These are phyloP conservation scores for Drosophila anceps DNA, from an alignment of 2,888 invertebrate genomes.

Conservation along the genomic window DNA sequence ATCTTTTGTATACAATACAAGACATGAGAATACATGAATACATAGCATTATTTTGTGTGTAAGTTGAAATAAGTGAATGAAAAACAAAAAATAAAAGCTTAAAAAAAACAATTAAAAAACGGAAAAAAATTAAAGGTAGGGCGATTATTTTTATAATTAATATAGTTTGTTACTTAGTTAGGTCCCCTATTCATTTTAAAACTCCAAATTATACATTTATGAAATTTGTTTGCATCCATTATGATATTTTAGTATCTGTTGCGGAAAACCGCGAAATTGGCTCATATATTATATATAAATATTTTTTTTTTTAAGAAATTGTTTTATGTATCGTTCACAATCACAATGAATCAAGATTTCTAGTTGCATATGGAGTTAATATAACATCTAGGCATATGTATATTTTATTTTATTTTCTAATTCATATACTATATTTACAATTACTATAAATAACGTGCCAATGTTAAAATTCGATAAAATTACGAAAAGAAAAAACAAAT, in stretches of 20 bases:
- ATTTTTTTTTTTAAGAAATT: constrained; percentile 25
- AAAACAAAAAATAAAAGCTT: constrained; percentile 14
- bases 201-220: constrained; percentile 1
- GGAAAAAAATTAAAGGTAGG: background rate
- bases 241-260: constrained; percentile 46
- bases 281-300: constrained; percentile 10
- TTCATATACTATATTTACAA: constrained; percentile 33
- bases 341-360: constrained; percentile 31
- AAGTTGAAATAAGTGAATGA: constrained; percentile 43
- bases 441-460: constrained; percentile 74
- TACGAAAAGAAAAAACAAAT: constrained; percentile 28
- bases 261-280: constrained; percentile 23
- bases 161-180: constrained; percentile 60
- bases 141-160: constrained; percentile 62
- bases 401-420: constrained; percentile 64
- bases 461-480: constrained; percentile 60
- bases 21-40: constrained; percentile 45
- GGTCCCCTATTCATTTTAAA: constrained; percentile 17
- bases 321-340: constrained; percentile 37
- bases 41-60: constrained; percentile 48
- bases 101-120: constrained; percentile 9
- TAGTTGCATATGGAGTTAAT: constrained; percentile 42
- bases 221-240: constrained; percentile 24
- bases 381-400: constrained; percentile 26
- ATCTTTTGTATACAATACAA: constrained; percentile 63